These are phyloP conservation scores for Zoroaster sp. DNA, from an alignment of 53 echinoderm and acorn worm species.

Conservation along the genomic window DNA sequence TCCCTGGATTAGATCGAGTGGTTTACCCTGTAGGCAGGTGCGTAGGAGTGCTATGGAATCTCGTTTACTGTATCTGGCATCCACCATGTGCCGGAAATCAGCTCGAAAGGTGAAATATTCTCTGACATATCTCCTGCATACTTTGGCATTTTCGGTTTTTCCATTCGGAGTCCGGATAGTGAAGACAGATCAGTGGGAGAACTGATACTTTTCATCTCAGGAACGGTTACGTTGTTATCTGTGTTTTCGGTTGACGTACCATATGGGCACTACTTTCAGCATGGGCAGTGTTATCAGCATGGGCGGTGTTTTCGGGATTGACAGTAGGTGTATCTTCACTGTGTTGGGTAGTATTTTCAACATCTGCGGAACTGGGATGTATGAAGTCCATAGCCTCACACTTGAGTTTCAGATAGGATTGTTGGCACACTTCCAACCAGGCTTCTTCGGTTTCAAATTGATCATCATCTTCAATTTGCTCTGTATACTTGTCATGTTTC, in stretches of 20 bases:
- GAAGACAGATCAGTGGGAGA: not conserved
- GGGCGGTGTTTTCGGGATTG: too few species aligned
- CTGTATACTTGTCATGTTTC: not conserved
- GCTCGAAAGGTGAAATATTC: too few species aligned
- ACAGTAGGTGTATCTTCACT: too few species aligned
- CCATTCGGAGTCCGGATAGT: not conserved
- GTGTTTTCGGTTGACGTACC: too few species aligned
- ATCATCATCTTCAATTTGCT: not conserved
- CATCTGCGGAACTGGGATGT: not conserved
- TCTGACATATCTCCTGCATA: not conserved
- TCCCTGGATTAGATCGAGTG: conserved; percentile 56
- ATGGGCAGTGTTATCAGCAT: too few species aligned
- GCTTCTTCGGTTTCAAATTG: not conserved
- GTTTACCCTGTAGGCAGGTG: conserved; percentile 36
- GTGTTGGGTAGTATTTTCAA: too few species aligned
- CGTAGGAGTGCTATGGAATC: conserved; percentile 12
- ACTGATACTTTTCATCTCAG: too few species aligned
- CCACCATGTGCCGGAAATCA: too few species aligned
- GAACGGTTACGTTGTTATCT: too few species aligned
- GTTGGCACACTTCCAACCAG: not conserved
- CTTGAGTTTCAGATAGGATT: not conserved
- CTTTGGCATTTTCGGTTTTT: not conserved
- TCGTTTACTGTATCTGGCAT: too few species aligned
- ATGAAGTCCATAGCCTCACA: not conserved
- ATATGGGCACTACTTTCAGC: too few species aligned